These are phyloP conservation scores for Plecturocebus donacophilus DNA, from an alignment of 2,113 vertebrate genomes.

Conservation along the genomic window DNA sequence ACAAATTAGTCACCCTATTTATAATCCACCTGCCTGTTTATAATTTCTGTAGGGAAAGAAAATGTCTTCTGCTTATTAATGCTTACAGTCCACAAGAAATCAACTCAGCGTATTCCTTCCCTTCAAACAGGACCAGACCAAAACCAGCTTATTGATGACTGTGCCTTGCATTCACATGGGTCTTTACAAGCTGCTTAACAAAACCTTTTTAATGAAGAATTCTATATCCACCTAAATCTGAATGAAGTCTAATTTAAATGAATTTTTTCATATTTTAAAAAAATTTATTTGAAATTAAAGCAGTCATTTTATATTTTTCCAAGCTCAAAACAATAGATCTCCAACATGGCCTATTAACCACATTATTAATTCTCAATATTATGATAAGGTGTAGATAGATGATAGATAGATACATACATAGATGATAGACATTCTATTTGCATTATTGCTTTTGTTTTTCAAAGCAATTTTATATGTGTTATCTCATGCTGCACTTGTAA, in stretches of 20 bases:
- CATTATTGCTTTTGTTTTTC: background rate
- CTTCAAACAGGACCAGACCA: background rate
- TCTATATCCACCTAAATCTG: background rate
- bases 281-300: background rate
- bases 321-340: background rate
- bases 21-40: background rate
- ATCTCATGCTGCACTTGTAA: background rate
- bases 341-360: background rate
- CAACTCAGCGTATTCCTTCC: background rate
- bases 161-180: background rate
- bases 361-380: background rate
- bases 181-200: background rate
- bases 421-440: background rate
- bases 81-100: background rate
- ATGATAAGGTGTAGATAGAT: background rate
- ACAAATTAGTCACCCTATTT: background rate
- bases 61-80: background rate
- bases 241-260: constrained; percentile 22
- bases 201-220: background rate
- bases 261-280: background rate
- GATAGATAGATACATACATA: background rate
- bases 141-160: background rate
- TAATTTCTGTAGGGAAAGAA: background rate
- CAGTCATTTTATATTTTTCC: background rate
- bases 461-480: background rate